Base-by-base conservation (phyloP, 2,888 invertebrate genomes). In the Drosophila subquinaria region DNA sequence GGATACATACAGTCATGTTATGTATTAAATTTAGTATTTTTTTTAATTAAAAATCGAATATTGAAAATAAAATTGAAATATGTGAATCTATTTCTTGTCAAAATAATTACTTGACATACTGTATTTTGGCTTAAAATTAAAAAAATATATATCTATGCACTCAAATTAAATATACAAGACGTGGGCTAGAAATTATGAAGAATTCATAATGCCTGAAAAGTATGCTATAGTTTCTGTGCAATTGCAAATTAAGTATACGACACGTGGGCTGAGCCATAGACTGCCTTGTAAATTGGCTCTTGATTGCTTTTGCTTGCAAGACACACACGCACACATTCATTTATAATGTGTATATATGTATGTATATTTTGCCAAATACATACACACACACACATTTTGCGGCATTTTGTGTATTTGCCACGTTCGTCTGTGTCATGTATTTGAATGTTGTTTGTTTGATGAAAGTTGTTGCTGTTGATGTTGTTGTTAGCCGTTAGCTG, bases 401-500 rank as follows among this genome's bases (percentile, higher is more conserved):
- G 36, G 53, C 42, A 53, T 69, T 56, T 57, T 23, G 56, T 15
- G 35, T 42, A 65, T 63, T 55, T 66, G 47, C 60, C 60, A 62
- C 50, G 42, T 50, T 17, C 36, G 42, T 63, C 13, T 38, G 1
- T 38, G 48, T 47, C 36, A 38, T 56, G 38, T 67, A 70, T 74
- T 59, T 60, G 55, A 43, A 63, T 78, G 59, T 74, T 69, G 57
- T 56, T 64, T 68, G 65, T 42, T 61, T 55, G 43, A 57, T 57
- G 45, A 36, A 36, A 43, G 13, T 59, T 68, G 61, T 51, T 27
- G 36, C 47, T 76, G 48, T 50, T 79, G 55, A 47, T 79, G 55
- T 1, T 50, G 43, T 9, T 66, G 43, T 63, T 77, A 63, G 69
- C 65, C 59, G 56, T 71, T 75, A 50, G 72, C 62, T 73, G 72